These are phyloP conservation scores for Mastacembelus armatus DNA, from an alignment of 2,797 vertebrate species.

Conservation along the genomic window DNA sequence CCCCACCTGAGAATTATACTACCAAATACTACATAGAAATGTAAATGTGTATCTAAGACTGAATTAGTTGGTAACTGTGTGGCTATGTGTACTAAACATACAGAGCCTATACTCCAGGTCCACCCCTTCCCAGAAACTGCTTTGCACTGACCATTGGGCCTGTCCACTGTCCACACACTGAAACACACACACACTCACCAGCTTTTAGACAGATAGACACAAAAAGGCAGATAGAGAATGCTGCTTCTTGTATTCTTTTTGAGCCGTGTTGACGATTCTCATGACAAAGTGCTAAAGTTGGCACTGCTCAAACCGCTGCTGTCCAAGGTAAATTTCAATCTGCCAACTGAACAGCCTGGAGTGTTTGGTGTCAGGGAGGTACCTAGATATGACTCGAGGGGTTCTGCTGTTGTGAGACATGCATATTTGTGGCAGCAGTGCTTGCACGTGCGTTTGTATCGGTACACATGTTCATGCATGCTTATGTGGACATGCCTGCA, in stretches of 20 bases:
- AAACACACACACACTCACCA: conserved; percentile 17
- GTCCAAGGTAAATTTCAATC: conserved; percentile 66
- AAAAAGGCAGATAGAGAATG: conserved; percentile 51
- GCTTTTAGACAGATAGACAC: conserved; percentile 11
- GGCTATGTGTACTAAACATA: conserved; percentile 31
- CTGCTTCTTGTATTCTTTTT: conserved; percentile 75
- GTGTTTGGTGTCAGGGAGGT: conserved; percentile 55
- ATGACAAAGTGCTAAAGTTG: conserved; percentile 80
- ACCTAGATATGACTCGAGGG: conserved; percentile 27
- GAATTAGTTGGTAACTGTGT: conserved; percentile 5
- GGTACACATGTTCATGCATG: conserved; percentile 28
- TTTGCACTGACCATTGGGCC: conserved; percentile 32
- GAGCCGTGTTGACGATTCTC: conserved; percentile 77
- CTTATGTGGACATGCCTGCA: conserved; percentile 35
- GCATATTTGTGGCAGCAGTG: conserved; percentile 39
- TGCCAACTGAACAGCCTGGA: conserved; percentile 32
- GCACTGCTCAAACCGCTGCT: conserved; percentile 42
- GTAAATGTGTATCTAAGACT: neutral
- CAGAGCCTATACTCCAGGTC: conserved; percentile 45
- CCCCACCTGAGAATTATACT: neutral
- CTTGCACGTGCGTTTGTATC: conserved; percentile 17
- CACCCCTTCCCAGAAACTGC: conserved; percentile 75
- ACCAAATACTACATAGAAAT: neutral
- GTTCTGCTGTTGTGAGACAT: conserved; percentile 9
- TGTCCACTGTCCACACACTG: conserved; percentile 35